A percentile compares a stretch with the other conserved stretches of the same genome.
Evolutionary conservation across 2,797 vertebrate genomes (phyloP).

Genomic region (Ciconia nigra): DNA sequence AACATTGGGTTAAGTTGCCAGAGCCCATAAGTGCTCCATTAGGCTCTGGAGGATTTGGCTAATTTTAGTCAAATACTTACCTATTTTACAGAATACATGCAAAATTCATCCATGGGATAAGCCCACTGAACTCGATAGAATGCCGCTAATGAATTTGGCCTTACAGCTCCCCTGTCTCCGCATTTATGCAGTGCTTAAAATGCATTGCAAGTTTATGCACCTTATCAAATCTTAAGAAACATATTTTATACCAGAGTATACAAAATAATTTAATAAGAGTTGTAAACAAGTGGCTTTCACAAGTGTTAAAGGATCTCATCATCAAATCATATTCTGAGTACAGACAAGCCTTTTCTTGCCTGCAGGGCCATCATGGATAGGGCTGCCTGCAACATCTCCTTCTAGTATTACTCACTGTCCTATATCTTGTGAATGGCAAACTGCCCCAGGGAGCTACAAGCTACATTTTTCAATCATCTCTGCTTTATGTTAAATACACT

Average conservation of each 20-base stretch:
- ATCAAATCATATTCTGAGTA: not conserved
- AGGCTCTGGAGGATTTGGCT: constrained; percentile 64
- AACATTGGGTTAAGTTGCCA: constrained; percentile 65
- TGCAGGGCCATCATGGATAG: not conserved
- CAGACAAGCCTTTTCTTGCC: not conserved
- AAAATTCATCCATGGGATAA: constrained; percentile 22
- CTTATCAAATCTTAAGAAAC: not conserved
- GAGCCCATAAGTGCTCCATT: constrained; percentile 54
- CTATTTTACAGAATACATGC: constrained; percentile 35
- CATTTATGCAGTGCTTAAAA: not conserved
- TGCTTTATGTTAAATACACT: constrained; percentile 61
- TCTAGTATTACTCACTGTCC: not conserved
- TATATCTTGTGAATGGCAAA: not conserved
- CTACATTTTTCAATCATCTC: constrained; percentile 53
- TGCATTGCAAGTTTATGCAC: not conserved
- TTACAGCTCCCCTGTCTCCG: not conserved
- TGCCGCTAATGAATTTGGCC: not conserved
- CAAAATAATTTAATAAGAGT: not conserved
- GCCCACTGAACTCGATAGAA: not conserved
- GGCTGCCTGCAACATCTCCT: not conserved
- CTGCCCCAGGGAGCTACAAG: constrained; percentile 26
- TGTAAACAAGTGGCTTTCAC: not conserved
- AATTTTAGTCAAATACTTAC: constrained; percentile 65
- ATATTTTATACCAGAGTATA: not conserved
- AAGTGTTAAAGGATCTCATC: not conserved